Conservation (phyloP, 1,140 invertebrate genomes). For the Drosophila funebris region DNA sequence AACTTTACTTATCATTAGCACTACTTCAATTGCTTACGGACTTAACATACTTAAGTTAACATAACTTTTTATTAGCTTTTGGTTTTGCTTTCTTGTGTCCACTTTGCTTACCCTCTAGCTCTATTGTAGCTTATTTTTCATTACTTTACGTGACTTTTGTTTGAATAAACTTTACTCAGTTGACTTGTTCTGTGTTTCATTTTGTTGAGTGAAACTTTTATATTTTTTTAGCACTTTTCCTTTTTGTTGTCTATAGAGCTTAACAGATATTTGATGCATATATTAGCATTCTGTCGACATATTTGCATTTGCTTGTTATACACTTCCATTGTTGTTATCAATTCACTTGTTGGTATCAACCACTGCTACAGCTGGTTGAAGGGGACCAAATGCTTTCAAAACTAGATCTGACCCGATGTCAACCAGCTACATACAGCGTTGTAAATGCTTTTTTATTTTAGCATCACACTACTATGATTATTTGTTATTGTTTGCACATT, state of each 20-base stretch:
- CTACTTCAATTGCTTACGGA: no score
- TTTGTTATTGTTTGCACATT: slow-evolving; percentile 33
- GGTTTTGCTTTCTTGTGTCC: no score
- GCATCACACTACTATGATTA: background rate
- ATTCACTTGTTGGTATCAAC: slow-evolving; percentile 68
- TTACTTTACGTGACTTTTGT: background rate
- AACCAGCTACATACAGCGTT: slow-evolving; percentile 84
- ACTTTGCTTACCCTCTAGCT: background rate
- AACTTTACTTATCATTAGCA: no score
- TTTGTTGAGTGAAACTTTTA: background rate
- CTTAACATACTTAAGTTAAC: no score
- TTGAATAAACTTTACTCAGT: background rate
- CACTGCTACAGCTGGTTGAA: slow-evolving; percentile 84
- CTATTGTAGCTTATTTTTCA: background rate
- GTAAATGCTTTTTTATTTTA: slow-evolving; percentile 26
- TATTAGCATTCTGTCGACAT: background rate
- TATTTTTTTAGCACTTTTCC: background rate
- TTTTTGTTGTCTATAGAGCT: background rate
- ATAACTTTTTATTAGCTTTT: no score
- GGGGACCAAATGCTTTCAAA: slow-evolving; percentile 80
- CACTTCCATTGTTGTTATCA: slow-evolving; percentile 1
- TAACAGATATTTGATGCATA: background rate
- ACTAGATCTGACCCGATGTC: slow-evolving; percentile 83
- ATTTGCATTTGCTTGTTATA: slow-evolving; percentile 5
- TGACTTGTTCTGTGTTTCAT: background rate